Base-by-base conservation (phyloP, 2,797 vertebrate genomes). In the Carduelis carduelis region DNA sequence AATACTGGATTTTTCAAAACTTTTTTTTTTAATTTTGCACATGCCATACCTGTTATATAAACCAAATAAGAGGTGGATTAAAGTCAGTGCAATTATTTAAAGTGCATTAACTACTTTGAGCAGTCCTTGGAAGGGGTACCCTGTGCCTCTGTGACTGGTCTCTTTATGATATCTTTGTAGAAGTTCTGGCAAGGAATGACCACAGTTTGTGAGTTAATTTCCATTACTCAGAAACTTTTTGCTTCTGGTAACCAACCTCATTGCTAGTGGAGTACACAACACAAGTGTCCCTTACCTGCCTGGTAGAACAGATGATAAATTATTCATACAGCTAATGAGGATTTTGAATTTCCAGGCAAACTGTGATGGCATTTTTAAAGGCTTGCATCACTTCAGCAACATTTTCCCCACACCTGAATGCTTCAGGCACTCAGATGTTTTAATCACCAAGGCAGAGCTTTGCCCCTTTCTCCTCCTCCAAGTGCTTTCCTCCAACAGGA, bases 381-480 rank as follows among this genome's bases (percentile, higher is more conserved):
- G 87, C 28, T 87, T 95, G 93, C 90, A 96, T 80, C 69, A 91
- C 66, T 95, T 93, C 59, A 12, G 57, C 76, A 94, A 76, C 59
- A 46, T 97, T 96, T 96, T 83, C 94, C 90, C 82, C 84, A 97
- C 98, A 98, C 97, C 98, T 98, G 98, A 93, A 90, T 0, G 92
- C 98, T 98, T 90, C 92, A 96, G 97, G 98, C 97, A 92, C 74
- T 96, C 97, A 98, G 98, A 96, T 98, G 97, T 95, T 95, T 89
- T 91, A 91, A 92, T 96, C 94, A 94, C 89, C 52, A 30, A 95
- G 23, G 32, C 50, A 57, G 92, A 89, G 52, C 39, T 91, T 96
- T 94, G 84, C 47, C 83, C 86, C 65, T 89, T 91, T 76, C 77
- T 82, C 77, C 34, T 76, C 44, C 92, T 85, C 64, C 27, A 90